Conservation (phyloP, 2,113 vertebrate species). For the Tragulus kanchil region DNA sequence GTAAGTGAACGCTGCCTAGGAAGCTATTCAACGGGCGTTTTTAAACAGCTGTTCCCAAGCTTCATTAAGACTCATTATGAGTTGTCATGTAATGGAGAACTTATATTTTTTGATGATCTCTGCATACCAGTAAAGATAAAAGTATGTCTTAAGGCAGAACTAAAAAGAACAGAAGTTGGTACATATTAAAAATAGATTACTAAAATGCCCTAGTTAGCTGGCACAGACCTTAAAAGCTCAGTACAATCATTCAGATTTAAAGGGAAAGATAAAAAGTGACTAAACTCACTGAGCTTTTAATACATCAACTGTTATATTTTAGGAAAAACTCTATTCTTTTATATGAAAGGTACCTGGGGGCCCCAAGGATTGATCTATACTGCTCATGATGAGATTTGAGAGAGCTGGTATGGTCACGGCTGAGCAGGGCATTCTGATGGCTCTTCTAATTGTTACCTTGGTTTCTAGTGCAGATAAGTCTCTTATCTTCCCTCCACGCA, state of each 20-base stretch:
- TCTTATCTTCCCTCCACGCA: not conserved
- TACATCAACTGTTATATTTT: constrained; percentile 76
- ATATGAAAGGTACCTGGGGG: constrained; percentile 62
- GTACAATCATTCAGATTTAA: constrained; percentile 83
- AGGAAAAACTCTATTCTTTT: constrained; percentile 63
- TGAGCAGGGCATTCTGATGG: constrained; percentile 30
- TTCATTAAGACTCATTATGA: constrained; percentile 92
- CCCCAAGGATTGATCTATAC: constrained; percentile 37
- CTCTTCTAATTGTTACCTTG: constrained; percentile 43
- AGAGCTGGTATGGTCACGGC: not conserved
- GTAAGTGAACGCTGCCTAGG: constrained; percentile 83
- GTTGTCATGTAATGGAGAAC: constrained; percentile 90
- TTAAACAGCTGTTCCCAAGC: constrained; percentile 89
- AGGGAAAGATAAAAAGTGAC: constrained; percentile 81
- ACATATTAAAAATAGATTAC: constrained; percentile 91
- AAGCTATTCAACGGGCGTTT: constrained; percentile 87
- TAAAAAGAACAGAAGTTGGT: constrained; percentile 90
- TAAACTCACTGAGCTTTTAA: constrained; percentile 80
- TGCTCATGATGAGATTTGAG: constrained; percentile 54
- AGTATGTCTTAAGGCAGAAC: constrained; percentile 91
- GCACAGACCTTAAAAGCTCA: constrained; percentile 85
- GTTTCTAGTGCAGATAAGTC: constrained; percentile 25
- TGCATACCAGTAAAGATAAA: constrained; percentile 91
- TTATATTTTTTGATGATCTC: constrained; percentile 90
- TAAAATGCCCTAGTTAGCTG: constrained; percentile 88